phyloP scores from a whole-genome alignment of 1,140 invertebrate genomes.

The Eumeta japonica region DNA sequence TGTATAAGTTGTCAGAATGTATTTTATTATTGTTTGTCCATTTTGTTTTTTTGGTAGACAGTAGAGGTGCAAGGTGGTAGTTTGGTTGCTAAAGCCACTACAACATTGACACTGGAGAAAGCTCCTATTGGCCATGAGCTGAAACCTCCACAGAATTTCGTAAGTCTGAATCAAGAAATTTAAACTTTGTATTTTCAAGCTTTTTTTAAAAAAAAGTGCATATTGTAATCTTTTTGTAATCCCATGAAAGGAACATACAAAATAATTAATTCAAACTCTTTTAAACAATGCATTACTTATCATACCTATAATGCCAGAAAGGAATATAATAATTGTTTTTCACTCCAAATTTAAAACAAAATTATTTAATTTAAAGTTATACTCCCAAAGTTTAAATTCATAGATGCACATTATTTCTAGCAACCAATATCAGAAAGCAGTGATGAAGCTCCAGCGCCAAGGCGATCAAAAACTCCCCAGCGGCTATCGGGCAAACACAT shows the following conservation, averaged over 20 bases:
- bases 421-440: constrained; percentile 50
- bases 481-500: constrained; percentile 14
- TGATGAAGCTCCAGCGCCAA: constrained; percentile 31
- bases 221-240: too few species aligned
- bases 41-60: not conserved
- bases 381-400: too few species aligned
- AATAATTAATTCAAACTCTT: too few species aligned
- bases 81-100: constrained; percentile 47
- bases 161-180: constrained; percentile 28
- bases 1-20: too few species aligned
- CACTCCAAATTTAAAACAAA: too few species aligned
- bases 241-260: too few species aligned
- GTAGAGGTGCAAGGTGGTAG: constrained; percentile 42
- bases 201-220: too few species aligned
- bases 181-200: too few species aligned
- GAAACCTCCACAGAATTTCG: constrained; percentile 46
- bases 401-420: constrained; percentile 12
- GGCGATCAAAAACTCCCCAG: constrained; percentile 23
- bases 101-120: constrained; percentile 40
- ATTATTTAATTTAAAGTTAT: too few species aligned
- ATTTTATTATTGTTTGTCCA: not conserved
- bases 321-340: too few species aligned
- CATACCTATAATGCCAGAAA: too few species aligned
- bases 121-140: constrained; percentile 38
- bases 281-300: too few species aligned